phyloP scores from a whole-genome alignment of 2,113 vertebrate genomes.

The Copsychus sechellarum region DNA sequence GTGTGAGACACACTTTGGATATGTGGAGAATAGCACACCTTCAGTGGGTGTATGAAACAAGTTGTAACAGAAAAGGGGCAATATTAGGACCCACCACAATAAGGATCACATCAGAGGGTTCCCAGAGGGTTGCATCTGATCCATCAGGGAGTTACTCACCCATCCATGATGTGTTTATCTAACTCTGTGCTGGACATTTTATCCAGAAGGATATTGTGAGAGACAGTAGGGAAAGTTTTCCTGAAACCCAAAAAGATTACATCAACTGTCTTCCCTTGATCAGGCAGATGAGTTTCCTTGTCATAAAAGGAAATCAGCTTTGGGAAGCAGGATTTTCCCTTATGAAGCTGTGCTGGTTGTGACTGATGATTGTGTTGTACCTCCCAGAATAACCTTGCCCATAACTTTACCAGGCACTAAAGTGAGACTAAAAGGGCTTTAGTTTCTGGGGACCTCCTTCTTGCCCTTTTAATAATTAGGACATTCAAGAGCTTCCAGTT shows the following conservation, averaged over 20 bases:
- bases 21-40: neutral
- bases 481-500: neutral
- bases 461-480: neutral
- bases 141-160: rapidly evolving
- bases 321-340: neutral
- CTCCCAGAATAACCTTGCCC: neutral
- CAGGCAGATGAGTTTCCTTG: neutral
- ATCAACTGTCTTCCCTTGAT: neutral
- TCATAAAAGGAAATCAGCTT: neutral
- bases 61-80: neutral
- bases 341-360: neutral
- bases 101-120: neutral
- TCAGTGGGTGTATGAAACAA: neutral
- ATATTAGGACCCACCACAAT: neutral
- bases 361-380: rapidly evolving
- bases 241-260: neutral
- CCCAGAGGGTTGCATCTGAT: neutral
- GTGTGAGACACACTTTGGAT: neutral
- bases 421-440: neutral
- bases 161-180: neutral
- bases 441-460: neutral
- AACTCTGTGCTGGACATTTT: neutral
- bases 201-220: neutral
- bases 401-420: neutral
- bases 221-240: neutral